Percentiles rank a stretch among this genome's conserved stretches.
Evolutionary conservation across 1,140 invertebrate genomes (phyloP).

Genomic region (Venturia canescens): DNA sequence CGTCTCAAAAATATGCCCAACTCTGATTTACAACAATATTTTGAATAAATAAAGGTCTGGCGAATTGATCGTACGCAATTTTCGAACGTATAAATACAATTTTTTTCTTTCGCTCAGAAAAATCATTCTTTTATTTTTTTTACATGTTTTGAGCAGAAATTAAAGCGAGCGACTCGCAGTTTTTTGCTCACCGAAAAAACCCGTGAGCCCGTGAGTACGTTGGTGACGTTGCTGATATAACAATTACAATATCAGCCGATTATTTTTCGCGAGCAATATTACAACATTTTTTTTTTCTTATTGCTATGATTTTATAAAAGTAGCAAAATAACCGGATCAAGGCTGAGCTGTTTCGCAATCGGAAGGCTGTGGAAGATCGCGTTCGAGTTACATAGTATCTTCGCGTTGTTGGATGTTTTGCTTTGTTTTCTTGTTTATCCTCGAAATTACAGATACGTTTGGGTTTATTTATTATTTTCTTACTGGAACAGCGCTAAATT

Average conservation of each 20-base stretch:
- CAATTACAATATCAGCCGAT: conserved; percentile 9
- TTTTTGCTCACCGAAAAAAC: neutral
- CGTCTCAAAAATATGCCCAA: neutral
- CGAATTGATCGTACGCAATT: neutral
- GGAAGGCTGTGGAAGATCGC: conserved; percentile 55
- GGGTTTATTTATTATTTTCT: conserved; percentile 37
- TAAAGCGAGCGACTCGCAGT: conserved; percentile 3
- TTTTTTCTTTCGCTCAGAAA: neutral
- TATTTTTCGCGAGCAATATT: conserved; percentile 3
- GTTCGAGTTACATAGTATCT: conserved; percentile 32
- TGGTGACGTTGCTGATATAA: neutral
- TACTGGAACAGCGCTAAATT: conserved; percentile 35
- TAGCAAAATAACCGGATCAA: conserved; percentile 74
- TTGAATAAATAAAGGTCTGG: neutral
- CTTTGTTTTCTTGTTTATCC: conserved; percentile 19
- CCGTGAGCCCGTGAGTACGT: too few species aligned
- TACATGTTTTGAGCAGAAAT: neutral
- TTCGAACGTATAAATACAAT: neutral
- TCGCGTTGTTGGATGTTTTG: conserved; percentile 32
- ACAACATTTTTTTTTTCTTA: conserved; percentile 41
- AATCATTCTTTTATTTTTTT: neutral
- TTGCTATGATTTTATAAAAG: conserved; percentile 68
- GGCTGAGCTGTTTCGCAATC: conserved; percentile 64
- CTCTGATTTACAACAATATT: conserved; percentile 19
- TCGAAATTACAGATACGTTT: neutral